These are phyloP conservation scores for Yoshiicerus persimilis DNA, from an alignment of 1,140 invertebrate species.

Conservation along the genomic window DNA sequence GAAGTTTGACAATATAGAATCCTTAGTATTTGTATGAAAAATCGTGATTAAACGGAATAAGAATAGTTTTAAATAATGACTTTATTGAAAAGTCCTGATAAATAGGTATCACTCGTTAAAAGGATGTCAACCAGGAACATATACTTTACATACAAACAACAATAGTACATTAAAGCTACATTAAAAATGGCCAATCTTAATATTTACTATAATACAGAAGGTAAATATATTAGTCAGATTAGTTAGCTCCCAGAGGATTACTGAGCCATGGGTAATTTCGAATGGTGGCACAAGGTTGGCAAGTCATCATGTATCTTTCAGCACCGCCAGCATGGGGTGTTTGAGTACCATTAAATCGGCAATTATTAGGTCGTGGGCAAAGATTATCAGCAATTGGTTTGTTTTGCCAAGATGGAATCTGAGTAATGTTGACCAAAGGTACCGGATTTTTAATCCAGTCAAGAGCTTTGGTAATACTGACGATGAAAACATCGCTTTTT, in stretches of 20 bases:
- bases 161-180: not conserved
- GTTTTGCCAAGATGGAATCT: not conserved
- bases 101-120: not conserved
- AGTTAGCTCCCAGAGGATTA: constrained; percentile 30
- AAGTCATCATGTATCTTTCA: constrained; percentile 35
- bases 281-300: constrained; percentile 22
- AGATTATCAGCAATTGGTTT: not conserved
- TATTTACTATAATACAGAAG: no score
- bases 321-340: not conserved
- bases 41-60: no score
- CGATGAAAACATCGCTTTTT: constrained; percentile 47
- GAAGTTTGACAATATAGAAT: no score
- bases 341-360: not conserved
- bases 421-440: not conserved
- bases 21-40: no score
- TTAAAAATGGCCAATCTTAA: not conserved
- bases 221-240: not conserved
- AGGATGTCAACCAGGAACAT: not conserved
- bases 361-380: not conserved
- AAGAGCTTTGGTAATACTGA: constrained; percentile 51
- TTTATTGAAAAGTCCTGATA: not conserved
- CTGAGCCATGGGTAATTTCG: constrained; percentile 39
- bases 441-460: constrained; percentile 54
- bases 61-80: not conserved
- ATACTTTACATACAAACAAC: not conserved